These are phyloP conservation scores for Atrichornis clamosus DNA, from an alignment of 2,113 vertebrate species.

Conservation along the genomic window DNA sequence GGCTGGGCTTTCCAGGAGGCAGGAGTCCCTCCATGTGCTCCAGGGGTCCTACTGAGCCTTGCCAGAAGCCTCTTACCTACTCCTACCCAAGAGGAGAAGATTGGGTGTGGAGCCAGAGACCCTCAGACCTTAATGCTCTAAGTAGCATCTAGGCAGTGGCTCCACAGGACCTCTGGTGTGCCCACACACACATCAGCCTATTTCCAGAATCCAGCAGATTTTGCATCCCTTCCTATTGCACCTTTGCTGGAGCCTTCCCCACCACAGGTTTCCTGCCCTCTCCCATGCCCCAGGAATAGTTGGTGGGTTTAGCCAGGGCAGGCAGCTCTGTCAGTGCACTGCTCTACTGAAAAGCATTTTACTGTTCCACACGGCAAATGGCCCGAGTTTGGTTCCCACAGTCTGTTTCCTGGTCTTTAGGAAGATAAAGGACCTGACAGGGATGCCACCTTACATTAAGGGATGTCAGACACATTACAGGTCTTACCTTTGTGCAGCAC, in stretches of 20 bases:
- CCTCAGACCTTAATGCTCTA: too few relatives aligned
- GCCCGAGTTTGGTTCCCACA: neutral
- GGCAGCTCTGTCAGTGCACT: neutral
- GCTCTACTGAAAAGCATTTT: neutral
- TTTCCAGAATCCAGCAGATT: neutral
- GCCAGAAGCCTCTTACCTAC: neutral
- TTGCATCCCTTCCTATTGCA: neutral
- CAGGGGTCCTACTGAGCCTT: neutral
- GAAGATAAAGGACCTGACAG: neutral
- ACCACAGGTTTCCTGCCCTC: neutral
- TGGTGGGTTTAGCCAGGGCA: neutral
- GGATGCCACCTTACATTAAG: neutral
- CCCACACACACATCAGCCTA: neutral
- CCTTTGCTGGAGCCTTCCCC: neutral
- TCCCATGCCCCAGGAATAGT: neutral
- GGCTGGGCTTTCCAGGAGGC: neutral
- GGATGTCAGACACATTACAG: rapidly evolving
- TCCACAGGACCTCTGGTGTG: neutral
- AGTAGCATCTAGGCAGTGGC: neutral
- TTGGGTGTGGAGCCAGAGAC: neutral
- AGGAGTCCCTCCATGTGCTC: neutral
- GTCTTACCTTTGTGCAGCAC: neutral
- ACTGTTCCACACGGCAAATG: neutral
- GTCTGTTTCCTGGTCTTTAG: neutral
- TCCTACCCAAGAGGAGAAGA: neutral